phyloP scores from a whole-genome alignment of 2,888 invertebrate genomes.

The Fabriciana adippe region DNA sequence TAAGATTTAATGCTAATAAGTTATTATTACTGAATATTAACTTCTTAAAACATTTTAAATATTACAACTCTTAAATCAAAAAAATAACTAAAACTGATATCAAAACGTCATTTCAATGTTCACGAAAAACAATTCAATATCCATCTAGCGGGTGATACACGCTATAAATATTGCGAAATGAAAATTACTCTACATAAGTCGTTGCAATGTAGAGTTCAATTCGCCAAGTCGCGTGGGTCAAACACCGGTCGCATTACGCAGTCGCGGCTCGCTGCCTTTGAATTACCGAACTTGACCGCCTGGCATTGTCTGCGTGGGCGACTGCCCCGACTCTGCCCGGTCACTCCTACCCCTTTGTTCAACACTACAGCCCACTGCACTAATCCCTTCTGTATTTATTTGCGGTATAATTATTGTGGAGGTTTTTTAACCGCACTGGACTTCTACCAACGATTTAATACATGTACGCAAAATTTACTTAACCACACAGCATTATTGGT shows the following conservation, averaged over 20 bases:
- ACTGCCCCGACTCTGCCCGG: constrained; percentile 41
- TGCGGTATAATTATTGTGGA: constrained; percentile 33
- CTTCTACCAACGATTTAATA: constrained; percentile 18
- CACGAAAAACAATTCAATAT: too few species aligned
- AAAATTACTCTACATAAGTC: neutral
- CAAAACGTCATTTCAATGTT: too few species aligned
- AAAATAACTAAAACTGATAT: too few species aligned
- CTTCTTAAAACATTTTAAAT: too few species aligned
- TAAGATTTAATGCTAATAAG: too few species aligned
- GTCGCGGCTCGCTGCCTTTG: constrained; percentile 57
- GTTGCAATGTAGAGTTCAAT: constrained; percentile 5
- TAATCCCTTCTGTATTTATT: constrained; percentile 38
- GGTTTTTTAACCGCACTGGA: constrained; percentile 26
- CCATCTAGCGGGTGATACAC: too few species aligned
- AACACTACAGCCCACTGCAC: constrained; percentile 39
- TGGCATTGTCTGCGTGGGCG: constrained; percentile 54
- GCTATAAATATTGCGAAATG: too few species aligned
- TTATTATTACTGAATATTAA: too few species aligned
- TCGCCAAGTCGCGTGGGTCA: constrained; percentile 37
- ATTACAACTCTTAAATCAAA: too few species aligned
- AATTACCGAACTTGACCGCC: constrained; percentile 69
- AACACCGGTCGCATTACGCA: constrained; percentile 44
- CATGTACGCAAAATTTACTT: constrained; percentile 25
- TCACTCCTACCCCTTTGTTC: constrained; percentile 54
- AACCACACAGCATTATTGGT: neutral